Conservation (phyloP, 1,140 invertebrate genomes). For the Parapsyche elsis region DNA sequence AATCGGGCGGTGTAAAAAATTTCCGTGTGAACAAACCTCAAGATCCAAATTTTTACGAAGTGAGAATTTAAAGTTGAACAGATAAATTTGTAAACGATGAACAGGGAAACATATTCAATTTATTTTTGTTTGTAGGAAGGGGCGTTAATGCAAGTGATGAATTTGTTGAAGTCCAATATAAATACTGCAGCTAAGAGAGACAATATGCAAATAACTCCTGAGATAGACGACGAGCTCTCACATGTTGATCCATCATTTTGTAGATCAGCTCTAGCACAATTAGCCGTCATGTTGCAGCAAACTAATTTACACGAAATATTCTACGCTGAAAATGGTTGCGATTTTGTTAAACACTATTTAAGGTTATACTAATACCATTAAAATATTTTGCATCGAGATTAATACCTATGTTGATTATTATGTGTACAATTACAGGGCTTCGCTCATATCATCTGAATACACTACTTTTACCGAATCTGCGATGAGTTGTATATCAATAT, state of each 20-base stretch:
- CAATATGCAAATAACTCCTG: no score
- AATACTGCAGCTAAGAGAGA: conserved; percentile 7
- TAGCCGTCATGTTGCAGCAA: conserved; percentile 71
- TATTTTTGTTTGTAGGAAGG: conserved; percentile 58
- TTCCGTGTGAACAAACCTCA: conserved; percentile 47
- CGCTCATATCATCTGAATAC: conserved; percentile 70
- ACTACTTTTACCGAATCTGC: conserved; percentile 74
- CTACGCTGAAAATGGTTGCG: conserved; percentile 64
- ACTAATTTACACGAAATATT: conserved; percentile 67
- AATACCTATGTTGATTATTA: background rate
- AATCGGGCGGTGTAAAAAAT: conserved; percentile 38
- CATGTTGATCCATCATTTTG: conserved; percentile 69
- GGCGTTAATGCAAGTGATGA: conserved; percentile 63
- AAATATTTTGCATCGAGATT: background rate
- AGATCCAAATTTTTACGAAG: conserved; percentile 54
- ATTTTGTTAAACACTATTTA: conserved; percentile 50
- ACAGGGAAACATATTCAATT: no score
- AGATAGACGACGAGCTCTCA: conserved; percentile 45
- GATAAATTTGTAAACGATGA: no score
- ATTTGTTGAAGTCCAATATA: conserved; percentile 58
- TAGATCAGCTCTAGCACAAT: conserved; percentile 70
- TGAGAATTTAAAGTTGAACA: no score
- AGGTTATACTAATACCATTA: conserved; percentile 23
- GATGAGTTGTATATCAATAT: conserved; percentile 70
- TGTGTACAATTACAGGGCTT: conserved; percentile 59